Percentiles rank a stretch among this genome's conserved stretches.
These are phyloP conservation scores for Odontothrips loti DNA, from an alignment of 2,888 invertebrate species.

Conservation along the genomic window DNA sequence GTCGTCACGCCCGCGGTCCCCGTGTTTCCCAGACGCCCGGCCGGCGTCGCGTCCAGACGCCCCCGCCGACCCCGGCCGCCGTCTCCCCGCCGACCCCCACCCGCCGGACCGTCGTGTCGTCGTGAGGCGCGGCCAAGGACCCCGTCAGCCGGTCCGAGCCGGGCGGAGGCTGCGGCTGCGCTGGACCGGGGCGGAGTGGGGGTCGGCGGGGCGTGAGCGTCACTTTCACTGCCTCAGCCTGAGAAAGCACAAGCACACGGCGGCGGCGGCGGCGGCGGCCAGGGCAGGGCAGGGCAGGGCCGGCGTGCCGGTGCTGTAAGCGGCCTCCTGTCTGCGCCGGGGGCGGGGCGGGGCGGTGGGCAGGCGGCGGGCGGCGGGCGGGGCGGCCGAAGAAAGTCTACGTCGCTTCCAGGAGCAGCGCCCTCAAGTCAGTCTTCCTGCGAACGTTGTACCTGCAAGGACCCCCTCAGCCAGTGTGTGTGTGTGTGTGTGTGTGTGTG, in stretches of 20 bases:
- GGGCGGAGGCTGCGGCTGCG: neutral
- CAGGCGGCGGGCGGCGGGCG: neutral
- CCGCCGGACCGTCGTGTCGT: neutral
- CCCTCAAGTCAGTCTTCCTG: neutral
- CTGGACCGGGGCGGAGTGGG: neutral
- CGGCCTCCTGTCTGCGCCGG: neutral
- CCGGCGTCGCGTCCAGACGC: neutral
- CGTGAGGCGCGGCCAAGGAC: conserved; percentile 9
- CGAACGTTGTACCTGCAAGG: neutral
- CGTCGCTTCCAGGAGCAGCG: conserved; percentile 23
- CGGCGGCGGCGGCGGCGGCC: neutral
- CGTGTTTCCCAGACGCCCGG: neutral
- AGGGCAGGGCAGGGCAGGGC: neutral
- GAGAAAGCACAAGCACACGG: conserved; percentile 12
- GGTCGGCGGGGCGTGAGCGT: neutral
- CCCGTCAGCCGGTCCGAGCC: neutral
- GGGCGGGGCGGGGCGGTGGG: neutral
- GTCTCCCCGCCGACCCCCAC: neutral
- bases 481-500: neutral
- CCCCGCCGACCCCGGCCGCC: neutral
- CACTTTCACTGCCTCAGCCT: neutral
- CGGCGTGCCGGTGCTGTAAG: neutral
- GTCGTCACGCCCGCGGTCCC: neutral
- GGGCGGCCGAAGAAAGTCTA: conserved; percentile 14
- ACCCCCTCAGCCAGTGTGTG: neutral